Percentiles rank a stretch among this genome's conserved stretches.
Conservation (phyloP, 1,140 invertebrate genomes). For the Leptopilina boulardi region DNA sequence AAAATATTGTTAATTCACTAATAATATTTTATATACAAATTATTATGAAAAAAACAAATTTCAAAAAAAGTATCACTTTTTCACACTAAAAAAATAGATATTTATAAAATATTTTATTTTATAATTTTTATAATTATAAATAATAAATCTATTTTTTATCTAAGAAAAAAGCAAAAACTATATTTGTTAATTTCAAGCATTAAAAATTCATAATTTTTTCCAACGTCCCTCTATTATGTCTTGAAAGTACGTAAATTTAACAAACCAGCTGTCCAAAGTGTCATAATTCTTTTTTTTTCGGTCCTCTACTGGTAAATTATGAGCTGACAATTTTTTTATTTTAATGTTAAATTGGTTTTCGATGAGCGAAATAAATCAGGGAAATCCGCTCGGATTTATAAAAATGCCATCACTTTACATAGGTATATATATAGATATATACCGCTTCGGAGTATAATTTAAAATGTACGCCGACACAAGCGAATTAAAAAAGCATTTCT, state of each 20-base stretch:
- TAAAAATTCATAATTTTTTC: too few relatives aligned
- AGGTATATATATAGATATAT: too few relatives aligned
- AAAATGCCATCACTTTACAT: background rate
- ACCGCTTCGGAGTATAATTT: background rate
- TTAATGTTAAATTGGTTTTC: background rate
- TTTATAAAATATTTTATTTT: too few relatives aligned
- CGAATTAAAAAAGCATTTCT: background rate
- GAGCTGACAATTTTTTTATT: background rate
- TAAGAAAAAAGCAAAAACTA: too few relatives aligned
- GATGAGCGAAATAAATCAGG: constrained; percentile 10
- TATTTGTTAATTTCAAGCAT: too few relatives aligned
- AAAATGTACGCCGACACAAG: background rate
- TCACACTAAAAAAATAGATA: too few relatives aligned
- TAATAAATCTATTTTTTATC: too few relatives aligned
- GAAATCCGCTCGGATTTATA: background rate
- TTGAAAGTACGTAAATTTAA: background rate
- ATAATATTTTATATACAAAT: too few relatives aligned
- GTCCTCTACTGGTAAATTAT: background rate
- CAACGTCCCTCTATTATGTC: background rate
- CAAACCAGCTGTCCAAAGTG: background rate
- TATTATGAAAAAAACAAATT: too few relatives aligned
- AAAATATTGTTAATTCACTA: too few relatives aligned
- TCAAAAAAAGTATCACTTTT: too few relatives aligned
- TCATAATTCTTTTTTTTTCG: background rate
- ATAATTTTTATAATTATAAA: too few relatives aligned